These are phyloP conservation scores for Phoebastria nigripes DNA, from an alignment of 2,797 vertebrate species.

Conservation along the genomic window DNA sequence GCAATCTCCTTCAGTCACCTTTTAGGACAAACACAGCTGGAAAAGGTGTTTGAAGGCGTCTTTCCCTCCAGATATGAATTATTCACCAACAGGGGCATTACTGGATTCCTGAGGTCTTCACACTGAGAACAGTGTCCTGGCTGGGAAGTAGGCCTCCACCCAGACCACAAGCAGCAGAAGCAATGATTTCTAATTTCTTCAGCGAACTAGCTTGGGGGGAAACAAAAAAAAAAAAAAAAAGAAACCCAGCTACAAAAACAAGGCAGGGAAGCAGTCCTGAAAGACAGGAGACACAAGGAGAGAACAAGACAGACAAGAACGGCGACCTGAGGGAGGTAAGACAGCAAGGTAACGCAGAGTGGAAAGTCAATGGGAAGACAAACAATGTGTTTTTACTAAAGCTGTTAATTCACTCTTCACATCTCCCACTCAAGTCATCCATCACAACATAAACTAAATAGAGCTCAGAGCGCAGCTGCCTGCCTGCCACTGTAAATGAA, in stretches of 20 bases:
- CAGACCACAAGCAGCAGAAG: background rate
- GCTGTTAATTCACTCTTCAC: conserved; percentile 34
- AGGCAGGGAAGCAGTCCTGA: background rate
- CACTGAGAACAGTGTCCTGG: background rate
- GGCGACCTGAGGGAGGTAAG: background rate
- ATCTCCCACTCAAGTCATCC: conserved; percentile 47
- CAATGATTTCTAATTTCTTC: background rate
- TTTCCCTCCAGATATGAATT: background rate
- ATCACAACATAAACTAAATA: conserved; percentile 44
- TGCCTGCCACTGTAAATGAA: conserved; percentile 30
- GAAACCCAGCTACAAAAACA: background rate
- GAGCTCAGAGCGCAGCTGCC: conserved; percentile 20
- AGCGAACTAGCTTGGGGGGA: background rate
- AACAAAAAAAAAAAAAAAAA: too few relatives aligned
- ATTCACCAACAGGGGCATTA: background rate
- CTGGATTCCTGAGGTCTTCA: background rate
- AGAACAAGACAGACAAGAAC: background rate
- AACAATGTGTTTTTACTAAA: conserved; percentile 21
- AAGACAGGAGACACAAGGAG: background rate
- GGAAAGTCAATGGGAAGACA: background rate
- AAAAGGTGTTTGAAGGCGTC: background rate
- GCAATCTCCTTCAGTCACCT: background rate
- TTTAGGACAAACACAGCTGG: background rate
- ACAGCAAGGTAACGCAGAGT: background rate
- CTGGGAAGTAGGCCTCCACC: background rate